A percentile compares a stretch with the other conserved stretches of the same genome.
Evolutionary conservation across 2,797 vertebrate genomes (phyloP).

Genomic region (Falco columbarius): DNA sequence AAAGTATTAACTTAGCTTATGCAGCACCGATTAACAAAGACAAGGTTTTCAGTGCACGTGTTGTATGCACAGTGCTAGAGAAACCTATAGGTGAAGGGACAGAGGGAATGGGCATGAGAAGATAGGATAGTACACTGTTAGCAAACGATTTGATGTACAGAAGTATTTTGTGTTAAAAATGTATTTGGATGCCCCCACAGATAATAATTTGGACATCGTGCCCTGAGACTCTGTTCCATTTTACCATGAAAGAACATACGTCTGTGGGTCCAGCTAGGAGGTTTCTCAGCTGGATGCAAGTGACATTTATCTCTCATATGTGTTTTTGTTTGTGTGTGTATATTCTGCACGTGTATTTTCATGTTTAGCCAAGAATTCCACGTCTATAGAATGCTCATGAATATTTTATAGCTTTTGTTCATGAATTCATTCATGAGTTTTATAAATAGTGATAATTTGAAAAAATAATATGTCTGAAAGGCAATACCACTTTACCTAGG

Average conservation of each 20-base stretch:
- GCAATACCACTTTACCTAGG: constrained; percentile 24
- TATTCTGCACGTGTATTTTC: not conserved
- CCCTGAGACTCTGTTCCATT: not conserved
- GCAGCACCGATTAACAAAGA: not conserved
- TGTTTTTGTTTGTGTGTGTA: not conserved
- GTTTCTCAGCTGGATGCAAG: not conserved
- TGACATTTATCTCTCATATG: not conserved
- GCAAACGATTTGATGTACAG: not conserved
- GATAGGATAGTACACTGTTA: not conserved
- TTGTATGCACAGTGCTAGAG: not conserved
- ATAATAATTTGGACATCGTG: not conserved
- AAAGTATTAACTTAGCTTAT: constrained; percentile 54
- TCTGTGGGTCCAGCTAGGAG: not conserved
- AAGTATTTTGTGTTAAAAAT: not conserved
- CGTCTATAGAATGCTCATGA: not conserved
- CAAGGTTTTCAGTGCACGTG: not conserved
- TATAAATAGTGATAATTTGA: constrained; percentile 62
- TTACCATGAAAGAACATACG: not conserved
- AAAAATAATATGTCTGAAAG: constrained; percentile 51
- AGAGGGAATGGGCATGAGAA: not conserved
- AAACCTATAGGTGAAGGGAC: not conserved
- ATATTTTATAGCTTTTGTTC: constrained; percentile 47
- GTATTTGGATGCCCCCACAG: rapidly evolving
- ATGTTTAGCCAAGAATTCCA: constrained; percentile 5
- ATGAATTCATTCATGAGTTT: constrained; percentile 50